phyloP scores from a whole-genome alignment of 2,797 vertebrate species.

The Muscicapa comitata region DNA sequence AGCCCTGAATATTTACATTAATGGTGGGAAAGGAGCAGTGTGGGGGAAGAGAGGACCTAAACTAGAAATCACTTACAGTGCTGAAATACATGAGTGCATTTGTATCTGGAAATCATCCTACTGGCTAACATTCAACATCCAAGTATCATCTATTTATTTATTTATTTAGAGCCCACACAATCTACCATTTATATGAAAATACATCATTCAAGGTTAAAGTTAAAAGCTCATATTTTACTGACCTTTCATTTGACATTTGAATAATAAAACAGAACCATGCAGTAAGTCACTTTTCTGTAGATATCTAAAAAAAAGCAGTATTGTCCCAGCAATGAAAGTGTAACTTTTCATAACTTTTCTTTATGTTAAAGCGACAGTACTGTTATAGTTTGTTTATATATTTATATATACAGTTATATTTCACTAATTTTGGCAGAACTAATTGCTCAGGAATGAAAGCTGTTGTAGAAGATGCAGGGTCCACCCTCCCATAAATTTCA shows the following conservation, averaged over 20 bases:
- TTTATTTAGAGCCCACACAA: not conserved
- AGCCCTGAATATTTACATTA: not conserved
- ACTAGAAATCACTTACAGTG: not conserved
- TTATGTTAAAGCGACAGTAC: not conserved
- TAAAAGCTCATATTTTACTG: not conserved
- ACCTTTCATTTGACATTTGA: not conserved
- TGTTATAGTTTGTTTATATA: not conserved
- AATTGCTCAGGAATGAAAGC: not conserved
- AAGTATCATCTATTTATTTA: not conserved
- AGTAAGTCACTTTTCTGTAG: not conserved
- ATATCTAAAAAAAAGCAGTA: not conserved
- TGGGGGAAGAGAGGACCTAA: not conserved
- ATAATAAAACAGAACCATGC: not conserved
- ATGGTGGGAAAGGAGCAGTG: accelerated
- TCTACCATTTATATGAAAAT: not conserved
- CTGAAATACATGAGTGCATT: not conserved
- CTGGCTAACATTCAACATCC: not conserved
- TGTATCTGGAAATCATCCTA: not conserved
- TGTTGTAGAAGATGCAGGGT: not conserved
- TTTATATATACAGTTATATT: not conserved
- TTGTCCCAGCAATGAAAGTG: not conserved
- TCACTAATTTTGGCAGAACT: not conserved
- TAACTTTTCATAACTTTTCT: not conserved
- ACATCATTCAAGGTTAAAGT: not conserved
- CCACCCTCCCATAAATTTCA: not conserved